These are phyloP conservation scores for Cydia fagiglandana DNA, from an alignment of 1,140 invertebrate species.

Conservation along the genomic window DNA sequence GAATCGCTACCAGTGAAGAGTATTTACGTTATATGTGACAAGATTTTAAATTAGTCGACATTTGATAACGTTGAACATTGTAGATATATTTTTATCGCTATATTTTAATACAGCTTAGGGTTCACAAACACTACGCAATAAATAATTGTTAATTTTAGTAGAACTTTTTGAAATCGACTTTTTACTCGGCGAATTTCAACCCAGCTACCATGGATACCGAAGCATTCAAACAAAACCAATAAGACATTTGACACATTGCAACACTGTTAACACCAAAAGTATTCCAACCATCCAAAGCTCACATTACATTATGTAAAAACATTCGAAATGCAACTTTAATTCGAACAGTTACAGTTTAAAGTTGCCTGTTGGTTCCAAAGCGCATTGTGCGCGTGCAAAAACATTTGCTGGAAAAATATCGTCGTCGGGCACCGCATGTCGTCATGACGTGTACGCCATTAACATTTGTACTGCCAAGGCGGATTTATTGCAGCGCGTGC, in stretches of 20 bases:
- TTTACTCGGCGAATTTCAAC: background rate
- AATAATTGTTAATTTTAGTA: background rate
- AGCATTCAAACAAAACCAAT: conserved; percentile 26
- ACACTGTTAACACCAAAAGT: background rate
- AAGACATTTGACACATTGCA: conserved; percentile 23
- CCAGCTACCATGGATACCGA: background rate
- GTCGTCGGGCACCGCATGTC: conserved; percentile 1
- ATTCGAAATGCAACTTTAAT: background rate
- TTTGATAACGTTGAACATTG: background rate
- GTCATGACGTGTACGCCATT: conserved; percentile 50
- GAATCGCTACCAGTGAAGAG: background rate
- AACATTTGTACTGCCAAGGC: conserved; percentile 44
- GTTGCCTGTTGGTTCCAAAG: conserved; percentile 17
- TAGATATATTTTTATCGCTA: background rate
- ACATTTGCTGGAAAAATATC: conserved; percentile 55
- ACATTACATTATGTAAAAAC: background rate
- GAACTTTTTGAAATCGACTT: background rate
- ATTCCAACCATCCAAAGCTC: background rate
- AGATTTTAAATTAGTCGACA: conserved; percentile 4
- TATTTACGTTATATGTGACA: conserved; percentile 10
- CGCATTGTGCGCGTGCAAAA: conserved; percentile 39
- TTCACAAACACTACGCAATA: background rate
- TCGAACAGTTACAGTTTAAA: conserved; percentile 4
- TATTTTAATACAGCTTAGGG: background rate
- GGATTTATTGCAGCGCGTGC: conserved; percentile 49